Percentiles rank a stretch among this genome's conserved stretches.
phyloP scores from a whole-genome alignment of 1,140 invertebrate species.

The Hylaeus anthracinus region DNA sequence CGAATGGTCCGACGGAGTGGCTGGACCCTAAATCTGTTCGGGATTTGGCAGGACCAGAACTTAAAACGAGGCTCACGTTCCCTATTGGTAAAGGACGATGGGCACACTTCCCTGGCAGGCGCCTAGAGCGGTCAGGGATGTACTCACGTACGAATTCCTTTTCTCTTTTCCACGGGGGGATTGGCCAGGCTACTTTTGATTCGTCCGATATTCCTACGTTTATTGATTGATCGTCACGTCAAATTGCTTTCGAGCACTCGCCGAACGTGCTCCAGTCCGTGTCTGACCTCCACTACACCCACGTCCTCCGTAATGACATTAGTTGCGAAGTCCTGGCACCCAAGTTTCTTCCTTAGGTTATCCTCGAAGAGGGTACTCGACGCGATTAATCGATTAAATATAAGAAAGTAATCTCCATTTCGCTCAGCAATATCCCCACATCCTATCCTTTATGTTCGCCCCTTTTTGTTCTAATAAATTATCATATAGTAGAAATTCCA shows the following conservation, averaged over 20 bases:
- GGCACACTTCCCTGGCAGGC: constrained; percentile 47
- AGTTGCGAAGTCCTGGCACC: not conserved
- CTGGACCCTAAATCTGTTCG: constrained; percentile 70
- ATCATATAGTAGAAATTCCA: too few relatives aligned
- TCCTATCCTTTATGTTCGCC: too few relatives aligned
- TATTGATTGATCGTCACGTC: constrained; percentile 52
- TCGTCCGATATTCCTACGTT: constrained; percentile 62
- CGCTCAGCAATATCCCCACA: too few relatives aligned
- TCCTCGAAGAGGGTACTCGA: not conserved
- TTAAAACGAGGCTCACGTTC: constrained; percentile 75
- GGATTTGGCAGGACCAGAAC: constrained; percentile 71
- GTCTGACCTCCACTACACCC: not conserved
- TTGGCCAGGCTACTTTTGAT: constrained; percentile 67
- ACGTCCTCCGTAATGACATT: not conserved
- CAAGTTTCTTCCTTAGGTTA: not conserved
- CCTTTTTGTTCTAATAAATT: too few relatives aligned
- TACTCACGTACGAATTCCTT: constrained; percentile 68
- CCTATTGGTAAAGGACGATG: constrained; percentile 69
- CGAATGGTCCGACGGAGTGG: constrained; percentile 61
- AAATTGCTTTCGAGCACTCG: constrained; percentile 11
- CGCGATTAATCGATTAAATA: too few relatives aligned
- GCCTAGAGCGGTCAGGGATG: constrained; percentile 38
- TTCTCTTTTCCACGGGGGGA: constrained; percentile 60
- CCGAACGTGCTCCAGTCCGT: not conserved
- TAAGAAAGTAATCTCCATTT: too few relatives aligned